Conservation (phyloP, 2,113 vertebrate genomes). For the Cochlearius cochlearius region DNA sequence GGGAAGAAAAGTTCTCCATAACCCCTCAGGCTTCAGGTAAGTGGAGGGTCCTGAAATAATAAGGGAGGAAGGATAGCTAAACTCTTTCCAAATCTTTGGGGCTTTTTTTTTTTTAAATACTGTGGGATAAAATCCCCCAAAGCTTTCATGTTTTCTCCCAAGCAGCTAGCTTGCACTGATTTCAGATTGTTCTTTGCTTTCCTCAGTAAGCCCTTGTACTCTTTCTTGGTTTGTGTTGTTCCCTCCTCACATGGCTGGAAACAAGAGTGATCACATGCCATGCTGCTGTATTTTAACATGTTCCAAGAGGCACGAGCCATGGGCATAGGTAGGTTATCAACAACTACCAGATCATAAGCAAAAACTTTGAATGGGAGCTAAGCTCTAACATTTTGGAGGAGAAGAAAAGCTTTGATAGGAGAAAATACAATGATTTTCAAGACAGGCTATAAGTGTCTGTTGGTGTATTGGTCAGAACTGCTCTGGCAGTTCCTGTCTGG, state of each 20-base stretch:
- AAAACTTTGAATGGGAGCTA: background rate
- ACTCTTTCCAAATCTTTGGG: background rate
- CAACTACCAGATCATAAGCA: background rate
- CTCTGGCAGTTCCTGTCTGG: background rate
- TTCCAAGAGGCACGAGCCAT: background rate
- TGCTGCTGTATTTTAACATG: background rate
- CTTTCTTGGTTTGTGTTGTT: background rate
- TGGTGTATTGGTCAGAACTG: background rate
- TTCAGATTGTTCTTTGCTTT: background rate
- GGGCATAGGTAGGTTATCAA: background rate
- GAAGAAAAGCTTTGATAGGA: background rate
- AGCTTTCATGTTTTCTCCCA: background rate
- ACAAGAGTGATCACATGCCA: rapidly evolving
- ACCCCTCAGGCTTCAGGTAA: background rate
- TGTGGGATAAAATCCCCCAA: background rate
- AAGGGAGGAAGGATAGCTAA: rapidly evolving
- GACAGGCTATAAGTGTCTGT: background rate
- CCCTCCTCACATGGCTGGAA: rapidly evolving
- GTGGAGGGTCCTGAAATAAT: rapidly evolving
- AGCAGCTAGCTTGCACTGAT: background rate
- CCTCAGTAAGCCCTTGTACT: background rate
- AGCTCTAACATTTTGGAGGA: background rate
- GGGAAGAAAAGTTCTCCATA: rapidly evolving
- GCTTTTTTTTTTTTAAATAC: background rate
- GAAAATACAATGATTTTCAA: background rate